Conservation (phyloP, 2,797 vertebrate species). For the Astyanax mexicanus region DNA sequence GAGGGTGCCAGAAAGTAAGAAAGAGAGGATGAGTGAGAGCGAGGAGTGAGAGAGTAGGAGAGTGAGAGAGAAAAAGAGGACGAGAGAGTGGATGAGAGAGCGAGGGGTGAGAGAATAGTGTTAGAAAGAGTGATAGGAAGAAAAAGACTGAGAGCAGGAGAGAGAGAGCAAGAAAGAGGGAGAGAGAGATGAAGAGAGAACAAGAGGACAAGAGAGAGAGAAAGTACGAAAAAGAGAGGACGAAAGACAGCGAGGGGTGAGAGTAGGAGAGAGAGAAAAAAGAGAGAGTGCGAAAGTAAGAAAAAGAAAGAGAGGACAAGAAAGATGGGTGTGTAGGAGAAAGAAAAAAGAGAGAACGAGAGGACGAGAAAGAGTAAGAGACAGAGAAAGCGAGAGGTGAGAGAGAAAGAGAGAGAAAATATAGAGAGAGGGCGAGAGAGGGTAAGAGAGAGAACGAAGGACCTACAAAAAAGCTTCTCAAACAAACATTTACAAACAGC, state of each 20-base stretch:
- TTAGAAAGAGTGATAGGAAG: neutral
- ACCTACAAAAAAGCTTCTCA: slow-evolving; percentile 31
- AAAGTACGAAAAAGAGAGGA: neutral
- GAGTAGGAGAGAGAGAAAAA: neutral
- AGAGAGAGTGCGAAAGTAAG: neutral
- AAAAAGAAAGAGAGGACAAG: neutral
- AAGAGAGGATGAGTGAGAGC: neutral
- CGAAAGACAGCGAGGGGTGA: neutral
- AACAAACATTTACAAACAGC: slow-evolving; percentile 45
- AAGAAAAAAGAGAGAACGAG: neutral
- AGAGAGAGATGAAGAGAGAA: neutral
- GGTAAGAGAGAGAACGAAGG: slow-evolving; percentile 35
- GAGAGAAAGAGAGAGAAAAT: neutral
- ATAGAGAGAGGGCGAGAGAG: neutral
- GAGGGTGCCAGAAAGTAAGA: too few relatives aligned
- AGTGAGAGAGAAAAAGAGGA: neutral
- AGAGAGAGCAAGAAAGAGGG: neutral
- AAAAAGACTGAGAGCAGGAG: neutral
- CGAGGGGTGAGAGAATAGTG: neutral
- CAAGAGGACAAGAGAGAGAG: neutral
- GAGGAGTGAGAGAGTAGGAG: neutral
- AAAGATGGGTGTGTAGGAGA: too few relatives aligned
- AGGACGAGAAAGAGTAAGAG: neutral
- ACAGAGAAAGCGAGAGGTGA: neutral
- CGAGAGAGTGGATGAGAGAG: too few relatives aligned